These are phyloP conservation scores for Pungitius pungitius DNA, from an alignment of 2,113 vertebrate genomes.

Conservation along the genomic window DNA sequence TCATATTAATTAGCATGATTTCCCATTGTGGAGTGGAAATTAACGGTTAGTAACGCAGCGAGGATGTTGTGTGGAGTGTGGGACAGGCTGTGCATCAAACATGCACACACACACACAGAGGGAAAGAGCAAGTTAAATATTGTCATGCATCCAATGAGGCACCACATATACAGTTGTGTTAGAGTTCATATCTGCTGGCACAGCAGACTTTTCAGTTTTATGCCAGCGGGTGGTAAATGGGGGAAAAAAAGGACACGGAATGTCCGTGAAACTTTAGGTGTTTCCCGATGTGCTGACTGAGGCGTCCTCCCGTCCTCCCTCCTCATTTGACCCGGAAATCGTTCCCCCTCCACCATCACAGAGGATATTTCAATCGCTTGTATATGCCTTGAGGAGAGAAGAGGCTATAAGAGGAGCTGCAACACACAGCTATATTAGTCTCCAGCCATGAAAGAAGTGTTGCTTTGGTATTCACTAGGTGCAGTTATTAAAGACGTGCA, in stretches of 20 bases:
- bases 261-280: neutral
- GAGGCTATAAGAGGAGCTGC: neutral
- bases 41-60: conserved; percentile 38
- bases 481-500: neutral
- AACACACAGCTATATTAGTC: no score
- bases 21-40: conserved; percentile 54
- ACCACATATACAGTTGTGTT: conserved; percentile 23
- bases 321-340: neutral
- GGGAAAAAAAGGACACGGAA: neutral
- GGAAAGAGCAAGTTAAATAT: conserved; percentile 1
- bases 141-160: conserved; percentile 8
- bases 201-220: neutral
- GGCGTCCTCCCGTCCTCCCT: neutral
- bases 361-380: neutral
- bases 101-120: neutral
- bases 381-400: neutral
- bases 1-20: conserved; percentile 65
- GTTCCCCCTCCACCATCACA: neutral
- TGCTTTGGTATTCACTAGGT: neutral
- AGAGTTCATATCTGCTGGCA: conserved; percentile 19
- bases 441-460: neutral
- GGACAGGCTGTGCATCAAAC: conserved; percentile 23
- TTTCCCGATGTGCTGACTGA: neutral
- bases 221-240: neutral
- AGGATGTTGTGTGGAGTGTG: conserved; percentile 8